Evolutionary conservation across 2,797 vertebrate species (phyloP), one percentile per base, ranked within the genome.

Genomic region (Tauraco hartlaubi): DNA sequence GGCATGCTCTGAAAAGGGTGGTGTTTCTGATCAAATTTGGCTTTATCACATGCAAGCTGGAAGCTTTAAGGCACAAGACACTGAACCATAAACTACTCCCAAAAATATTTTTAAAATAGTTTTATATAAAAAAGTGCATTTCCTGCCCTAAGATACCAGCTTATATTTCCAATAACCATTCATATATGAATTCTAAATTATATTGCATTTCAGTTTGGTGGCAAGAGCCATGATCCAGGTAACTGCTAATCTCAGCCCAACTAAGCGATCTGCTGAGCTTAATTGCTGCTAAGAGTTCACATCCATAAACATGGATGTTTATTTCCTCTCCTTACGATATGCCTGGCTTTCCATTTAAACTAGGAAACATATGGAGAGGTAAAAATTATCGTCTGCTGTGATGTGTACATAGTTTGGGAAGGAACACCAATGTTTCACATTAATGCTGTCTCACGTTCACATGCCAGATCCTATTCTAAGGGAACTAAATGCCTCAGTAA

Each of bases 381-480:
- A 92, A 88, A 90, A 69, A 19, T 39, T 15, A 37, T 15, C 9
- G 0, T 90, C 80, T 84, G 85, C 80, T 61, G 21, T 51, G 75
- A n/a, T 8, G 44, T 3, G 8, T 43, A 58, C 62, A 33, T 7
- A 31, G 33, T 56, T 71, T 79, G 59, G 66, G 58, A 84, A 88
- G 52, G 44, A 91, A n/a, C 15, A 35, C 64, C 67, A 11, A 49
- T 17, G 44, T 67, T 83, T 55, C 77, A 84, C 28, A n/a, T 79
- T 67, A 74, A 95, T 69, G 87, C 89, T 69, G n/a, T 15, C 83
- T 90, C 85, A 88, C 79, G 72, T 81, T 61, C 89, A 75, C 49
- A 15, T 12, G 46, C 26, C 46, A 67, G 48, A 63, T 74, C 58
- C 87, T 66, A 43, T 39, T 62, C 71, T 37, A 75, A 84, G 62